Evolutionary conservation across 2,888 invertebrate genomes (phyloP).

Genomic region (Drosophila prostipennis): DNA sequence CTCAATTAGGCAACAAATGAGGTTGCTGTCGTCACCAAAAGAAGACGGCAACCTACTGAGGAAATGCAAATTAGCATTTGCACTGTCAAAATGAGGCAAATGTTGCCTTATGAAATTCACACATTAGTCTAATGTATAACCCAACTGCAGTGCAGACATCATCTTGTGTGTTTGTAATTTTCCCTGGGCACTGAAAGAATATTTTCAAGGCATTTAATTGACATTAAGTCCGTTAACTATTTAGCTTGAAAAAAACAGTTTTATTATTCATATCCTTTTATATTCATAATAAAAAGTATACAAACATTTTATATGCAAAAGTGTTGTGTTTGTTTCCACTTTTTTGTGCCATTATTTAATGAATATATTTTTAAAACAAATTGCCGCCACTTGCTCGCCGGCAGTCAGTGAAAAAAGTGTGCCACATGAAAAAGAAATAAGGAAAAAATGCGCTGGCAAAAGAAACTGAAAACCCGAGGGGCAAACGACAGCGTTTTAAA

Average conservation of each 20-base stretch:
- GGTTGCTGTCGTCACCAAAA: constrained; percentile 20
- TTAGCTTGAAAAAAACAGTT: not conserved
- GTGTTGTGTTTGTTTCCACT: not conserved
- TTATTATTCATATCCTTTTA: not conserved
- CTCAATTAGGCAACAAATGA: constrained; percentile 43
- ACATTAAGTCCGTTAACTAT: not conserved
- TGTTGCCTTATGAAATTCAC: constrained; percentile 51
- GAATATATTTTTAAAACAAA: constrained; percentile 69
- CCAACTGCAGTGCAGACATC: constrained; percentile 3
- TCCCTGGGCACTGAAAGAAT: not conserved
- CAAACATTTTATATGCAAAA: not conserved
- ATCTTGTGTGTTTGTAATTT: not conserved
- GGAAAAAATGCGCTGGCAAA: constrained; percentile 2
- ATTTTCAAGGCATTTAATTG: not conserved
- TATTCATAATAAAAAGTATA: not conserved
- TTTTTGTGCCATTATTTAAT: constrained; percentile 51
- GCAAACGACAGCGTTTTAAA: constrained; percentile 70
- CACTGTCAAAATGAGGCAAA: constrained; percentile 30
- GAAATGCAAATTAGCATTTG: constrained; percentile 27
- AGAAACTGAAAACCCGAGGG: constrained; percentile 15
- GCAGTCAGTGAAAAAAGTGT: constrained; percentile 57
- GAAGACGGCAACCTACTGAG: constrained; percentile 16
- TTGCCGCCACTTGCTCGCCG: constrained; percentile 70
- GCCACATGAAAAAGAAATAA: constrained; percentile 51
- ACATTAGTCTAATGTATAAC: constrained; percentile 30